Conservation (phyloP, 1,140 invertebrate species). For the Heliconius melpomene region DNA sequence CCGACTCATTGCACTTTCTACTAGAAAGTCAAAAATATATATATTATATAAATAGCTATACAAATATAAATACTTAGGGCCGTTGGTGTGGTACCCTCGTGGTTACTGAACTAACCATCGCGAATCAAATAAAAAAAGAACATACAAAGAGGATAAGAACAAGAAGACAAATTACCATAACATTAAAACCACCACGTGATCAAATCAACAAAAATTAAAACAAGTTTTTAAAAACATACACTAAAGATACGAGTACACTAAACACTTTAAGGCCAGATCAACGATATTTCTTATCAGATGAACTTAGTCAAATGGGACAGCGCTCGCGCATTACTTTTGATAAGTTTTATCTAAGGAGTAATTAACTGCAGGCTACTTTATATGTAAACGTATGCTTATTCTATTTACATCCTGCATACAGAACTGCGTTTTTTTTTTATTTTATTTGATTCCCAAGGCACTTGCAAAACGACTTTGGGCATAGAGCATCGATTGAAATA, state of each 20-base stretch:
- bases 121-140: neutral
- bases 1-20: too few relatives aligned
- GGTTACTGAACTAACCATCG: neutral
- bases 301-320: slow-evolving; percentile 5
- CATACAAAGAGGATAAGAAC: neutral
- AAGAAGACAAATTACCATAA: neutral
- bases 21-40: too few relatives aligned
- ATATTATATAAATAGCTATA: too few relatives aligned
- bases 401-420: neutral
- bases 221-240: neutral
- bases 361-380: slow-evolving; percentile 4
- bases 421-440: neutral
- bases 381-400: neutral
- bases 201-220: neutral
- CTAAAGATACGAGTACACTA: neutral
- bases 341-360: slow-evolving; percentile 1
- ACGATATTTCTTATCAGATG: neutral
- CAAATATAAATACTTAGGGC: too few relatives aligned
- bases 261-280: neutral
- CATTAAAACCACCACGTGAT: neutral
- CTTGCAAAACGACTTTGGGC: neutral
- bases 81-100: too few relatives aligned
- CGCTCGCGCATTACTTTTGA: slow-evolving; percentile 7
- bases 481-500: neutral
- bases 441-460: neutral